Conservation (phyloP, 2,797 vertebrate genomes). For the Spinus pinus region DNA sequence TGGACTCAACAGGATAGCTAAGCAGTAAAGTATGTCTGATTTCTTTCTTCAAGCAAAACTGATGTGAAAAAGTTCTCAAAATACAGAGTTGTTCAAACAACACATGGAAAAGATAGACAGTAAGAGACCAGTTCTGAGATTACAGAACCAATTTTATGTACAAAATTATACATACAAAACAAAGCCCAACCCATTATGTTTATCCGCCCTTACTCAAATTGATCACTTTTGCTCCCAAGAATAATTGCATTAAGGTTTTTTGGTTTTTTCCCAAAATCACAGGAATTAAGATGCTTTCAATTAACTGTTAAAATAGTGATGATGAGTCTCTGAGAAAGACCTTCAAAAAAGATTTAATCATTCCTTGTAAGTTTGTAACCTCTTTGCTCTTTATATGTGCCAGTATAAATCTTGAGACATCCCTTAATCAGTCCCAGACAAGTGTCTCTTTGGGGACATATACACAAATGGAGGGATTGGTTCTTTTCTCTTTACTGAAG, state of each 20-base stretch:
- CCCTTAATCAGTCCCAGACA: neutral
- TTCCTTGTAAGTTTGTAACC: neutral
- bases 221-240: neutral
- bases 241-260: neutral
- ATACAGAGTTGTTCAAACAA: neutral
- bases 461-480: neutral
- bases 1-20: slow-evolving; percentile 27
- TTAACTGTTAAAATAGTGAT: neutral
- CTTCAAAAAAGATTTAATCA: neutral
- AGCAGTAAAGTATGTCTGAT: slow-evolving; percentile 49
- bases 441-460: neutral
- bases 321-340: neutral
- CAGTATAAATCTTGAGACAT: neutral
- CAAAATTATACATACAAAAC: neutral
- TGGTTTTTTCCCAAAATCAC: neutral
- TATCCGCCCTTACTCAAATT: neutral
- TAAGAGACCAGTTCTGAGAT: neutral
- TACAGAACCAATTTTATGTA: neutral
- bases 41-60: neutral
- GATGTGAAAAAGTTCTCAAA: neutral
- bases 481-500: neutral
- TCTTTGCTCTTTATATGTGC: neutral
- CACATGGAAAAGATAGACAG: neutral
- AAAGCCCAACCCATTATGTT: neutral
- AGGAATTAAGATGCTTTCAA: neutral